Evolutionary conservation across 37 sponge, comb jelly and placozoan species (phyloP), one percentile per base, ranked within the genome.

Genomic region (Mnemiopsis leidyi): DNA sequence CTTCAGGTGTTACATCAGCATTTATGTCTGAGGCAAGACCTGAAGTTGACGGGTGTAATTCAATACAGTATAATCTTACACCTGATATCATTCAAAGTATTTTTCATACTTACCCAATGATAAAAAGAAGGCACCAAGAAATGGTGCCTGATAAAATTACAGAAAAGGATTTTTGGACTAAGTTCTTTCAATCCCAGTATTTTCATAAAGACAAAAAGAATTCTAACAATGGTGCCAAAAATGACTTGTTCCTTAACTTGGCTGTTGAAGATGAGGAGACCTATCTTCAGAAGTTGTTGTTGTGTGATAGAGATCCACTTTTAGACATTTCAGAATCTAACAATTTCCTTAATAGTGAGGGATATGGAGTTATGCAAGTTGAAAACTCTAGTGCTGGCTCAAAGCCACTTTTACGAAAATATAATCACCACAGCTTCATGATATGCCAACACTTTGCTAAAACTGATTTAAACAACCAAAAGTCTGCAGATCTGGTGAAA

Each of bases 61-160:
- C 90, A 16, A 40, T 85, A 24, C 90, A 85, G 25, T 85, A 85
- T 26, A 85, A 85, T 61, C 39, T 85, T 39, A 85, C 90, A 28
- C 40, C 90, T 39, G 90, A 85, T n/a, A 85, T 85, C 23, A 85
- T 85, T 85, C 90, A 85, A 26, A 85, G 90, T 85, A 85, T 85
- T 40, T 85, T 85, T 39, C 90, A 85, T 85, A 85, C 90, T 32
- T 85, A 85, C 61, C 90, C 90, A 3, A 85, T 85, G 90, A 85
- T 85, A 23, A 85, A 85, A 28, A 38, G 40, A 33, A 38, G 61
- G 48, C 35, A 85, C 25, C 40, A 38, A 29, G 90, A 85, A 25
- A 23, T 85, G 48, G 90, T 85, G 61, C 90, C 90, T n/a, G 35
- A 33, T n/a, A 85, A 85, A 25, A 85, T 85, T 18, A 85, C 40